These are phyloP conservation scores for Parnassius glacialis DNA, from an alignment of 2,888 invertebrate genomes.

Conservation along the genomic window DNA sequence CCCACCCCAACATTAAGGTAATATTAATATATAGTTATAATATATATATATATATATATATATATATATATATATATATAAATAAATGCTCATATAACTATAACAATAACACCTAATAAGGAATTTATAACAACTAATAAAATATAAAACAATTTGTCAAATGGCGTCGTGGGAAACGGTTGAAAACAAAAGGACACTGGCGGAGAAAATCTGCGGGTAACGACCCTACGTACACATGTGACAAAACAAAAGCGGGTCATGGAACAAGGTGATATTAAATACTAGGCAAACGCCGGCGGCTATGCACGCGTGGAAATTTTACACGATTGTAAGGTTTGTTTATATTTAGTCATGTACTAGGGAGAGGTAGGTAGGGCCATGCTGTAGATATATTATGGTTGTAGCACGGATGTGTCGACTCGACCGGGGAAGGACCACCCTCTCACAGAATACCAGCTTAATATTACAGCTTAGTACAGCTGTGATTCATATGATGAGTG, in stretches of 20 bases:
- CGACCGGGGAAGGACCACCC: too few species aligned
- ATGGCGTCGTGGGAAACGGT: conserved; percentile 24
- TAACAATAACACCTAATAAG: background rate
- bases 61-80: background rate
- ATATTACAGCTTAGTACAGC: too few species aligned
- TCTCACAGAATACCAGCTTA: too few species aligned
- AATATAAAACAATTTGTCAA: conserved; percentile 4
- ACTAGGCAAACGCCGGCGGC: conserved; percentile 10
- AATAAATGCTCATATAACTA: background rate
- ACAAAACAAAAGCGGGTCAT: conserved; percentile 22
- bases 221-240: conserved; percentile 21
- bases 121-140: background rate
- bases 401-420: too few species aligned
- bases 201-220: conserved; percentile 26
- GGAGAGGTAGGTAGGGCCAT: too few species aligned
- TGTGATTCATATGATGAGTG: too few species aligned
- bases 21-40: background rate
- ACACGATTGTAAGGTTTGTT: background rate
- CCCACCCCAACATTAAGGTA: too few species aligned
- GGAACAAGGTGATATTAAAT: conserved; percentile 20
- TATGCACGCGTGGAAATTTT: background rate
- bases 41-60: too few species aligned
- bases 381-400: too few species aligned
- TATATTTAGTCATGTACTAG: background rate
- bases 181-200: conserved; percentile 21